phyloP scores from a whole-genome alignment of 2,113 vertebrate genomes.

The Nansenia antarctica region DNA sequence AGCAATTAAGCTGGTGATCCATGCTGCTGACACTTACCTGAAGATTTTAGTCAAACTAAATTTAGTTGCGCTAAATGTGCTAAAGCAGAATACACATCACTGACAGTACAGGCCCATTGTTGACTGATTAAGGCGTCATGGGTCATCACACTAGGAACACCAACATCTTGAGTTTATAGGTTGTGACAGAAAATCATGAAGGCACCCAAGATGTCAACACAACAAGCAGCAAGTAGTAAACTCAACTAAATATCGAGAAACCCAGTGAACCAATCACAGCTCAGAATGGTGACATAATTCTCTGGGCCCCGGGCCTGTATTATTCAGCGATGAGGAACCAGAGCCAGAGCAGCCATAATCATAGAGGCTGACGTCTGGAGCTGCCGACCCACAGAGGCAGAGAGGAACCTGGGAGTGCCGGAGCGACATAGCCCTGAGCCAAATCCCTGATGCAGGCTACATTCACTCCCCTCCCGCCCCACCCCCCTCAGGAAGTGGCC shows the following conservation, averaged over 20 bases:
- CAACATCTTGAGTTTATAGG: slow-evolving; percentile 5
- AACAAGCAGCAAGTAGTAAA: slow-evolving; percentile 40
- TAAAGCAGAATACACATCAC: too few species aligned
- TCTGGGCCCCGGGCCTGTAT: slow-evolving; percentile 23
- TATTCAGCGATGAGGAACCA: slow-evolving; percentile 34
- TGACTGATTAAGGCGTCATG: too few species aligned
- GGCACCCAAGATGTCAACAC: slow-evolving; percentile 27
- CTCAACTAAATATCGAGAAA: slow-evolving; percentile 25
- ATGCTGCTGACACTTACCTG: not conserved
- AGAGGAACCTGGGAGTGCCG: slow-evolving; percentile 12
- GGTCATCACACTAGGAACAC: slow-evolving; percentile 10
- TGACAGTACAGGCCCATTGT: too few species aligned
- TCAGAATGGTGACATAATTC: slow-evolving; percentile 53
- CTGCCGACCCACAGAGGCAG: slow-evolving; percentile 27
- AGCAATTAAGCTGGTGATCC: not conserved
- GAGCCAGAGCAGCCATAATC: slow-evolving; percentile 52
- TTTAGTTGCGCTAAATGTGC: too few species aligned
- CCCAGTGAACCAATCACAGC: slow-evolving; percentile 36
- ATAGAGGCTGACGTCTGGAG: slow-evolving; percentile 31
- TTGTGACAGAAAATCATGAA: slow-evolving; percentile 23
- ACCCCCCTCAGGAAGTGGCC: slow-evolving; percentile 15
- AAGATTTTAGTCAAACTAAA: too few species aligned
- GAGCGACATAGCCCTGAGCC: not conserved
- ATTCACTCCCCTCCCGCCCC: not conserved
- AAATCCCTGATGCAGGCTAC: slow-evolving; percentile 23